Percentiles rank a stretch among this genome's conserved stretches.
phyloP scores from a whole-genome alignment of 2,888 invertebrate genomes.

The Dryobota labecula region DNA sequence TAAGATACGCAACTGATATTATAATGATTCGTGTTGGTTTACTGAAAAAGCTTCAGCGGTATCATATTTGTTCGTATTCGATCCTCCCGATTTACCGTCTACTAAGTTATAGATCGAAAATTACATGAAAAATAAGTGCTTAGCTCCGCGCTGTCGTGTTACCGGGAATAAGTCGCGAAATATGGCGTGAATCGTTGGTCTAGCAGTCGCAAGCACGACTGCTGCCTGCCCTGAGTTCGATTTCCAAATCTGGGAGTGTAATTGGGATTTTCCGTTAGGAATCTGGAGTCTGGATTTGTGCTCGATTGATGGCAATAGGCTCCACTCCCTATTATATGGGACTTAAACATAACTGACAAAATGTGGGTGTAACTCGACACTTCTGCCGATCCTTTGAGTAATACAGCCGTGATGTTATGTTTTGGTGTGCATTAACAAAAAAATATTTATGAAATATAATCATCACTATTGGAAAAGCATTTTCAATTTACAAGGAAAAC shows the following conservation, averaged over 20 bases:
- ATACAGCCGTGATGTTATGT: too few species aligned
- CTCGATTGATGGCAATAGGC: not conserved
- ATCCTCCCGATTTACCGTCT: constrained; percentile 21
- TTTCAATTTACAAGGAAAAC: not conserved
- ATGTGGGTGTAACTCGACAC: not conserved
- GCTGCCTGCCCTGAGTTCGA: too few species aligned
- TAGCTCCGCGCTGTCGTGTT: constrained; percentile 19
- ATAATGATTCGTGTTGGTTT: constrained; percentile 35
- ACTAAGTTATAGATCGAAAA: constrained; percentile 39
- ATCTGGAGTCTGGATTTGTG: not conserved
- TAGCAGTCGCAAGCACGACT: not conserved
- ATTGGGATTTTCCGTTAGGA: not conserved
- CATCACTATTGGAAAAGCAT: not conserved
- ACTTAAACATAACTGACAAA: not conserved
- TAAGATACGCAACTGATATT: constrained; percentile 40
- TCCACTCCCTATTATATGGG: not conserved
- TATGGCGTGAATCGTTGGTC: not conserved
- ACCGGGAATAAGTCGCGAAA: constrained; percentile 22
- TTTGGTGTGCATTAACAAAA: not conserved
- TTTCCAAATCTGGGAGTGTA: not conserved
- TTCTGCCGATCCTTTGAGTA: too few species aligned
- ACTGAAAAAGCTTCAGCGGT: constrained; percentile 6
- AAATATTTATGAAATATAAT: not conserved
- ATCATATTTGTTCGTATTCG: constrained; percentile 21
- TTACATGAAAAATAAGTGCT: constrained; percentile 43